These are phyloP conservation scores for Enteromius argenteus DNA, from an alignment of 2,797 vertebrate species.

Conservation along the genomic window DNA sequence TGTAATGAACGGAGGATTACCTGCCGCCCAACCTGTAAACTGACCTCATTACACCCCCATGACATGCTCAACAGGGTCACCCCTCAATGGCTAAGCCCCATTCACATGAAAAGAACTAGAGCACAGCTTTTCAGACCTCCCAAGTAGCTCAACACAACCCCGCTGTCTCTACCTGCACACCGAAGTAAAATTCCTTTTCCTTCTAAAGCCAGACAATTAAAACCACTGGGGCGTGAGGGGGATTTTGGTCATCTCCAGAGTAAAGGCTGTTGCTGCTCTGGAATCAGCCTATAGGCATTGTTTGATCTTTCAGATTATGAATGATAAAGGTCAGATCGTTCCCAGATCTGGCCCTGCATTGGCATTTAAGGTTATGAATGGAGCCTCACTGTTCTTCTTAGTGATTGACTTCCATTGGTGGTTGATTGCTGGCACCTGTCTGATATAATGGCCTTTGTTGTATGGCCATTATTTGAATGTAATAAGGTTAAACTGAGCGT, in stretches of 20 bases:
- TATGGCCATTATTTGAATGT: conserved; percentile 28
- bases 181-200: conserved; percentile 69
- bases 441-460: conserved; percentile 18
- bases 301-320: conserved; percentile 45
- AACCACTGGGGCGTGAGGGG: conserved; percentile 18
- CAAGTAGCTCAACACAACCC: conserved; percentile 59
- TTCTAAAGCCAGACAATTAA: conserved; percentile 57
- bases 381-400: conserved; percentile 3
- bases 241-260: conserved; percentile 35
- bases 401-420: conserved; percentile 21
- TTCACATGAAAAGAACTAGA: conserved; percentile 71
- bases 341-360: conserved; percentile 20
- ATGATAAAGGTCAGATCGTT: conserved; percentile 24
- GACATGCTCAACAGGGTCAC: conserved; percentile 77
- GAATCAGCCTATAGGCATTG: conserved; percentile 30
- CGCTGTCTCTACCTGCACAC: conserved; percentile 71
- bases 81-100: conserved; percentile 73
- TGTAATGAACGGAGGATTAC: conserved; percentile 84
- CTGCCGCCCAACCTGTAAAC: conserved; percentile 82
- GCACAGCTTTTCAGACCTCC: conserved; percentile 57
- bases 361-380: conserved; percentile 34
- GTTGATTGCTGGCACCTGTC: conserved; percentile 13
- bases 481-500: conserved; percentile 13
- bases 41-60: conserved; percentile 85
- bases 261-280: conserved; percentile 17